phyloP scores from a whole-genome alignment of 2,888 invertebrate species.

The Lasioglossum malachurum region DNA sequence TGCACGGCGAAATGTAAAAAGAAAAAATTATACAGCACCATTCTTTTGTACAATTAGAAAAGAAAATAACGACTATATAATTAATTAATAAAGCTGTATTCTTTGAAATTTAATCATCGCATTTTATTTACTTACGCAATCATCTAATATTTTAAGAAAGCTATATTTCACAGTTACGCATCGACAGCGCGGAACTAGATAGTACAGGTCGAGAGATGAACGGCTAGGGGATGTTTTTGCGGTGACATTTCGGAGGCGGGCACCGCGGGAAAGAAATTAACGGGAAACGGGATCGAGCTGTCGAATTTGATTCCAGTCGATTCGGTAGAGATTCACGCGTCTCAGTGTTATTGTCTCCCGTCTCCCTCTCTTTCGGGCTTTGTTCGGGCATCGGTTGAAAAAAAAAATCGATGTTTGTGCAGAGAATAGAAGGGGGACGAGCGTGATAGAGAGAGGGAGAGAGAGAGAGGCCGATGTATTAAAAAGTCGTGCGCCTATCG shows the following conservation, averaged over 20 bases:
- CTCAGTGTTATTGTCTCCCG: conserved; percentile 39
- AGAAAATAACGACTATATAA: too few species aligned
- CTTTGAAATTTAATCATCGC: too few species aligned
- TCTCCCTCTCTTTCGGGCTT: conserved; percentile 34
- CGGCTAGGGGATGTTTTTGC: neutral
- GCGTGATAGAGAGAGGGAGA: neutral
- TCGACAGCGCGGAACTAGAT: neutral
- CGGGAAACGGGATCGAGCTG: conserved; percentile 23
- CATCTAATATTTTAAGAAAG: too few species aligned
- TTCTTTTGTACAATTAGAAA: too few species aligned
- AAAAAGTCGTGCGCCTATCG: conserved; percentile 69
- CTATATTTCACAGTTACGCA: too few species aligned
- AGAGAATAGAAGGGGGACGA: neutral
- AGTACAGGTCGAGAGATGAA: neutral
- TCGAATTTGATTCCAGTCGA: conserved; percentile 58
- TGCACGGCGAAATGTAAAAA: too few species aligned
- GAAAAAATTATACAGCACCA: too few species aligned
- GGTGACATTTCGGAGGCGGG: neutral
- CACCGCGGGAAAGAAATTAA: conserved; percentile 28
- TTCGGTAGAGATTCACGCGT: conserved; percentile 51
- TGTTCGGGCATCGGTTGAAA: conserved; percentile 36
- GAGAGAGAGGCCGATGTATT: conserved; percentile 59
- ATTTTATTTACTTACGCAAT: too few species aligned
- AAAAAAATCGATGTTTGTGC: conserved; percentile 9
- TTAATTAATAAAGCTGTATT: too few species aligned